Conservation (phyloP, 2,113 vertebrate genomes). For the Suncus etruscus region DNA sequence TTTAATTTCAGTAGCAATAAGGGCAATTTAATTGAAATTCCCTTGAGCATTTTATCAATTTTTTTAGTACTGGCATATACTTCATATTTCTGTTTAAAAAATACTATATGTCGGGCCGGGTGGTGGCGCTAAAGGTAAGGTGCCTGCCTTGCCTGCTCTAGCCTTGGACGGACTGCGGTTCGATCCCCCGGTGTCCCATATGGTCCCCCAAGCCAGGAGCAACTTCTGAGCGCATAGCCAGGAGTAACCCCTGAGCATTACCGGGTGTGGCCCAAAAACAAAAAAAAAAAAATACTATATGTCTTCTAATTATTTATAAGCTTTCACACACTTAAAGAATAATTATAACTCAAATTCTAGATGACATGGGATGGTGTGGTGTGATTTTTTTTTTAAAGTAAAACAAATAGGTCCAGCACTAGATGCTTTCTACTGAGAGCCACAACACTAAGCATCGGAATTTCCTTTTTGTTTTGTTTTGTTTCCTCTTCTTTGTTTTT, state of each 20-base stretch:
- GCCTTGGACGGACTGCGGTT: too few species aligned
- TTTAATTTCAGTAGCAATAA: constrained; percentile 5
- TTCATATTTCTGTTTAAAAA: constrained; percentile 6
- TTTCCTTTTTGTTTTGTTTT: neutral
- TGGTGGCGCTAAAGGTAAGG: too few species aligned
- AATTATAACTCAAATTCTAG: constrained; percentile 4
- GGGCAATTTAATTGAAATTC: neutral
- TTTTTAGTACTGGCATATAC: neutral
- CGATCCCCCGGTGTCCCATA: too few species aligned
- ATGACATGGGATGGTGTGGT: neutral
- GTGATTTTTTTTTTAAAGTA: neutral
- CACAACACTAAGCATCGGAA: neutral
- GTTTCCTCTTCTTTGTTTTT: too few species aligned
- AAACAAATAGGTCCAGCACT: neutral
- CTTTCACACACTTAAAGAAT: neutral
- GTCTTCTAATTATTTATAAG: neutral
- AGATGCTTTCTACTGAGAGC: neutral
- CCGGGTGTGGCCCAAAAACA: too few species aligned
- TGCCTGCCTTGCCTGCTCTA: too few species aligned
- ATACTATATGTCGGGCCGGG: too few species aligned
- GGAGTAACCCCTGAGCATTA: too few species aligned
- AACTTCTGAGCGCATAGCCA: too few species aligned
- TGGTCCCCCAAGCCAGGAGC: too few species aligned
- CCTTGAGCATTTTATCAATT: neutral
- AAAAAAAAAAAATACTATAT: too few species aligned